phyloP scores from a whole-genome alignment of 2,113 vertebrate genomes.

The Myanophis thanlyinensis region DNA sequence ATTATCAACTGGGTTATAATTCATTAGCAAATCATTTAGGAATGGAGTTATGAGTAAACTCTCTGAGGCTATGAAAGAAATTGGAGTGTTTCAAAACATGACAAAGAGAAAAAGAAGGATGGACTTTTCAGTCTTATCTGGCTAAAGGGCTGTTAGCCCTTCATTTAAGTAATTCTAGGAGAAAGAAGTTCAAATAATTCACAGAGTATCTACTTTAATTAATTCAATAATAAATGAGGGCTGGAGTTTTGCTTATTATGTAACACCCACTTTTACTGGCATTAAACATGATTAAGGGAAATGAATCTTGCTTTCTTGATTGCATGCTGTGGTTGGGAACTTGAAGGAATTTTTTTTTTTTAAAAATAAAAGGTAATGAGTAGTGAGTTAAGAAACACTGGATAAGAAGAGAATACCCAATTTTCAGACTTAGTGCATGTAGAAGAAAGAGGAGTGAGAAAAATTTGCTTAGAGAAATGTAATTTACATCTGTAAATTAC shows the following conservation, averaged over 20 bases:
- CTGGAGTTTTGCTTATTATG: not conserved
- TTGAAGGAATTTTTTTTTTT: not conserved
- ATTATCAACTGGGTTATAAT: slow-evolving; percentile 56
- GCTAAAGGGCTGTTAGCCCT: not conserved
- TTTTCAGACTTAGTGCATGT: not conserved
- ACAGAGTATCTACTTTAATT: not conserved
- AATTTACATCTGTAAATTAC: not conserved
- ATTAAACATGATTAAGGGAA: not conserved
- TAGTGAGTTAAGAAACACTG: not conserved
- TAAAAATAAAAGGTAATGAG: not conserved
- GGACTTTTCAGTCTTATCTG: not conserved
- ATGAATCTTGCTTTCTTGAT: not conserved
- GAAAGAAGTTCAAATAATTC: not conserved
- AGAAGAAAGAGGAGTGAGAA: not conserved
- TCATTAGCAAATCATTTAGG: slow-evolving; percentile 47
- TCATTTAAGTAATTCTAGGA: not conserved
- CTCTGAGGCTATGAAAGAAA: not conserved
- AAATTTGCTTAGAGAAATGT: not conserved
- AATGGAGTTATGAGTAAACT: slow-evolving; percentile 25
- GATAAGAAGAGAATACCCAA: not conserved
- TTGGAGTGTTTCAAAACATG: not conserved
- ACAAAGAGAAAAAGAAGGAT: not conserved
- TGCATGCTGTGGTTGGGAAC: not conserved
- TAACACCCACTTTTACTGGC: not conserved
- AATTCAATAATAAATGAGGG: not conserved